Evolutionary conservation across 2,797 vertebrate genomes (phyloP).

Genomic region (Muraenolepis orangiensis): DNA sequence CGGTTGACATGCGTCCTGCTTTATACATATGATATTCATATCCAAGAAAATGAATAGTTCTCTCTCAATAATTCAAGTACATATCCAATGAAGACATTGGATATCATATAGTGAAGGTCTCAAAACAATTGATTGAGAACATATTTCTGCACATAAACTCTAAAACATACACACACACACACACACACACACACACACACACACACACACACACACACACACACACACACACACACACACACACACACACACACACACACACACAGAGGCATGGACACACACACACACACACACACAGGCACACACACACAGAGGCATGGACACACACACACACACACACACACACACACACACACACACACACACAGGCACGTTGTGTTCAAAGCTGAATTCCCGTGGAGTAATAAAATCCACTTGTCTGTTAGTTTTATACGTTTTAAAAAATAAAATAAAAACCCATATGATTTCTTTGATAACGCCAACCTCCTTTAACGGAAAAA

Average conservation of each 20-base stretch:
- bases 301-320: constrained; percentile 7
- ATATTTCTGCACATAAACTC: neutral
- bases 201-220: constrained; percentile 18
- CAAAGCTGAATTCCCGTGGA: constrained; percentile 28
- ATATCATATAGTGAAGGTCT: neutral
- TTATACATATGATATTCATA: constrained; percentile 40
- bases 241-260: neutral
- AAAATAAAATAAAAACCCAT: constrained; percentile 48
- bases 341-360: constrained; percentile 1
- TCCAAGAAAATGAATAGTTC: neutral
- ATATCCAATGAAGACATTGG: neutral
- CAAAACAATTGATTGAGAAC: neutral
- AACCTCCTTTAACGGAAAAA: too few relatives aligned
- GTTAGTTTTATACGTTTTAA: constrained; percentile 61
- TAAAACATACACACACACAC: constrained; percentile 12
- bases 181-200: constrained; percentile 16
- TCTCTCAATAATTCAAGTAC: too few relatives aligned
- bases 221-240: constrained; percentile 15
- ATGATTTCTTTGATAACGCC: constrained; percentile 69
- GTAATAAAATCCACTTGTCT: constrained; percentile 63
- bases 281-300: constrained; percentile 10
- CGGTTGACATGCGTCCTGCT: neutral
- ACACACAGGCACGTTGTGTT: constrained; percentile 7
- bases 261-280: neutral
- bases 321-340: constrained; percentile 9